These are phyloP conservation scores for Pharmacophagus antenor DNA, from an alignment of 2,888 invertebrate species.

Conservation along the genomic window DNA sequence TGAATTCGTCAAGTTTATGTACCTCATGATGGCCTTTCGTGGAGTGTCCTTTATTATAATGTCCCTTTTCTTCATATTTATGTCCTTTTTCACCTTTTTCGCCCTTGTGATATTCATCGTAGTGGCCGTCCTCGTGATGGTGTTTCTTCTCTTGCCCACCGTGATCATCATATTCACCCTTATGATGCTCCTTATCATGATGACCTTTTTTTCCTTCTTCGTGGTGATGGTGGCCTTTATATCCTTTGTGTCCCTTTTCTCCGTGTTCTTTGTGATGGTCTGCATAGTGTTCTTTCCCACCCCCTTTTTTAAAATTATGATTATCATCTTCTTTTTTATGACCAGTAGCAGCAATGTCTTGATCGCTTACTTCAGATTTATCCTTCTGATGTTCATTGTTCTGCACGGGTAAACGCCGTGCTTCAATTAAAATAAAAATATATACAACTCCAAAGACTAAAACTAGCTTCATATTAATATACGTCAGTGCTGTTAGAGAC, in stretches of 20 bases:
- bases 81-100: constrained; percentile 85
- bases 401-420: constrained; percentile 54
- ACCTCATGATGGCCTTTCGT: constrained; percentile 93
- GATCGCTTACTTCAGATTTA: constrained; percentile 48
- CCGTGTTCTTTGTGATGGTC: constrained; percentile 84
- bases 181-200: constrained; percentile 85
- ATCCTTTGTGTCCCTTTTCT: constrained; percentile 86
- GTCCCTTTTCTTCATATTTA: constrained; percentile 84
- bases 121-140: constrained; percentile 84
- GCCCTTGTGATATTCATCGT: constrained; percentile 83
- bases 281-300: constrained; percentile 84
- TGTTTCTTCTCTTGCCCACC: constrained; percentile 83
- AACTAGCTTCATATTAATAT: constrained; percentile 59
- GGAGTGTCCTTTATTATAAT: constrained; percentile 91
- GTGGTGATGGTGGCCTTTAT: constrained; percentile 85
- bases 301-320: constrained; percentile 82
- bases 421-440: constrained; percentile 48
- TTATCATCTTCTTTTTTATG: constrained; percentile 74
- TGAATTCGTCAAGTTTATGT: constrained; percentile 91
- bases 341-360: constrained; percentile 63
- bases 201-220: constrained; percentile 87
- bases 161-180: constrained; percentile 83
- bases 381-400: constrained; percentile 41
- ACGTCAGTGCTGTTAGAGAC: constrained; percentile 34
- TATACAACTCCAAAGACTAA: constrained; percentile 54